These are phyloP conservation scores for Listrodromus nycthemerus DNA, from an alignment of 2,888 invertebrate genomes.

Conservation along the genomic window DNA sequence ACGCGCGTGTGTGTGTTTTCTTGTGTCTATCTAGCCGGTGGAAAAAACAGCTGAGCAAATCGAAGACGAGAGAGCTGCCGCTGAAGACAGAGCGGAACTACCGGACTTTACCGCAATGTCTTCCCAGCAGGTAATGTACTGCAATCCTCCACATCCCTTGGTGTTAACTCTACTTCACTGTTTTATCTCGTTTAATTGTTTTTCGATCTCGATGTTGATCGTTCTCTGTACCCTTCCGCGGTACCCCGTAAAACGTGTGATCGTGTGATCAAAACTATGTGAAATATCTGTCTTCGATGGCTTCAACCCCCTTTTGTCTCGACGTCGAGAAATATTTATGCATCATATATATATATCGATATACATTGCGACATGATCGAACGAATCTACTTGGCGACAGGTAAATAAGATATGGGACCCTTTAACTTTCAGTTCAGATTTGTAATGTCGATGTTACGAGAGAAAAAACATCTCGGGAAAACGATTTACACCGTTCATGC, in stretches of 20 bases:
- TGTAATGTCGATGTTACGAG: slow-evolving; percentile 30
- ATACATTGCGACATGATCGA: slow-evolving; percentile 13
- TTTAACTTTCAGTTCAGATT: background rate
- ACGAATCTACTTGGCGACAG: slow-evolving; percentile 31
- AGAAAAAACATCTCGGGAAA: slow-evolving; percentile 30
- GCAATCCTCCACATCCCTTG: background rate
- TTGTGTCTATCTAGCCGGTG: slow-evolving; percentile 73
- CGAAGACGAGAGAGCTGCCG: slow-evolving; percentile 84
- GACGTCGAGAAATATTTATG: background rate
- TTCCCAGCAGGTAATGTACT: slow-evolving; percentile 82
- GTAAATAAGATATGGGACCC: slow-evolving; percentile 30
- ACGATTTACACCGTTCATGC: slow-evolving; percentile 32
- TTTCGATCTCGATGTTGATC: slow-evolving; percentile 50
- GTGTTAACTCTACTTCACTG: background rate
- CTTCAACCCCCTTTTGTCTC: background rate
- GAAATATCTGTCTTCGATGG: background rate
- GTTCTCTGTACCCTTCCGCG: slow-evolving; percentile 22
- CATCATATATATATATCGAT: background rate
- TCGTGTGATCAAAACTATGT: background rate
- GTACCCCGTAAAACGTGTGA: slow-evolving; percentile 11
- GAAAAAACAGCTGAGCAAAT: slow-evolving; percentile 83
- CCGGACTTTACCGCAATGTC: slow-evolving; percentile 85
- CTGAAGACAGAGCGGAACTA: slow-evolving; percentile 84
- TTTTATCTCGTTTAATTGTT: slow-evolving; percentile 30
- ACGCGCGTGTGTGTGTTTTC: slow-evolving; percentile 59